phyloP scores from a whole-genome alignment of 2,797 vertebrate genomes.

The Dendrocincla fuliginosa region DNA sequence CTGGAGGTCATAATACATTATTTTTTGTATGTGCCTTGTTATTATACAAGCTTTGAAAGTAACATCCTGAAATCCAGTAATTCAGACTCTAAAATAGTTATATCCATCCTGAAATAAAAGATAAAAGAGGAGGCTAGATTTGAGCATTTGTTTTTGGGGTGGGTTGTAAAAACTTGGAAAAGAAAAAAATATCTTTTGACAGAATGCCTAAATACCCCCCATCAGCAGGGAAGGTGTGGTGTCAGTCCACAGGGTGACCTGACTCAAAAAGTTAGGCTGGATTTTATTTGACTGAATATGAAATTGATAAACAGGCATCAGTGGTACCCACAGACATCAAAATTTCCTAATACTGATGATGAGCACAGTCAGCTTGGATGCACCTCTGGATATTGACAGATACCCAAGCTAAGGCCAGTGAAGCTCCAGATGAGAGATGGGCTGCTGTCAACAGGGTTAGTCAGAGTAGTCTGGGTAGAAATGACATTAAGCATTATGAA shows the following conservation, averaged over 20 bases:
- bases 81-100: not conserved
- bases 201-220: not conserved
- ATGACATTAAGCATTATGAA: accelerated
- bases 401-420: not conserved
- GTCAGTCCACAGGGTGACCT: not conserved
- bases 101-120: not conserved
- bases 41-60: not conserved
- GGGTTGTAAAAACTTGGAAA: not conserved
- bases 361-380: not conserved
- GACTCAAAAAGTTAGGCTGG: not conserved
- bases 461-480: not conserved
- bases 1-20: not conserved
- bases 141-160: not conserved
- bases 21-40: not conserved
- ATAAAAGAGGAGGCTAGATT: not conserved
- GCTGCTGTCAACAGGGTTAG: not conserved
- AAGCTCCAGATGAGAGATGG: not conserved
- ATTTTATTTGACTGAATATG: not conserved
- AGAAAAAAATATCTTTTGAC: not conserved
- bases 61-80: not conserved
- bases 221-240: not conserved
- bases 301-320: not conserved
- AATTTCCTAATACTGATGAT: not conserved
- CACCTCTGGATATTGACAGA: not conserved
- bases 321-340: not conserved